Percentiles rank a stretch among this genome's conserved stretches.
These are phyloP conservation scores for Cepphus grylle DNA, from an alignment of 2,113 vertebrate species.

Conservation along the genomic window DNA sequence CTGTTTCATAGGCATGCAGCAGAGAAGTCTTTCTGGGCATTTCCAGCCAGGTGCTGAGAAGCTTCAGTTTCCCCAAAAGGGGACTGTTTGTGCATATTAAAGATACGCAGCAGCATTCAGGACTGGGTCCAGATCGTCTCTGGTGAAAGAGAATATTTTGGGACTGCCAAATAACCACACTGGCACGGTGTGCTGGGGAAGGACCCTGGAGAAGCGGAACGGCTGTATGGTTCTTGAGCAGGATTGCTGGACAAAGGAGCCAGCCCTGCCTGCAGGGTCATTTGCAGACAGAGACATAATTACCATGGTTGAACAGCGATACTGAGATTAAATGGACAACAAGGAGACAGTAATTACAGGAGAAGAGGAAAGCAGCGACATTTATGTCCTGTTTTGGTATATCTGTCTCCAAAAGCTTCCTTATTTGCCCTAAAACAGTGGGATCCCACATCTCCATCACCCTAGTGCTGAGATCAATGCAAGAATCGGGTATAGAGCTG, in stretches of 20 bases:
- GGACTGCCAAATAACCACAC: background rate
- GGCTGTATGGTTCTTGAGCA: fast-evolving
- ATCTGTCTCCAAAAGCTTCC: background rate
- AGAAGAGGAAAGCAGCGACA: background rate
- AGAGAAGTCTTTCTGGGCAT: background rate
- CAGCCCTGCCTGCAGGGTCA: background rate
- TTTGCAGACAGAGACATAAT: background rate
- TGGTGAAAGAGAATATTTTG: background rate
- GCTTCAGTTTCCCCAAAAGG: background rate
- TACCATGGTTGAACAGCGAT: background rate
- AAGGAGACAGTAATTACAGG: background rate
- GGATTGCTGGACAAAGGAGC: background rate
- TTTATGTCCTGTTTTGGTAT: background rate
- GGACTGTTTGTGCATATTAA: background rate
- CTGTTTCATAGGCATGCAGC: background rate
- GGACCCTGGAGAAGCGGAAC: fast-evolving
- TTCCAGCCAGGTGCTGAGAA: background rate
- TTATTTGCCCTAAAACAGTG: background rate
- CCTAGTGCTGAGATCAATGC: background rate
- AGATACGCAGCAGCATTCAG: background rate
- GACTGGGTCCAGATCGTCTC: background rate
- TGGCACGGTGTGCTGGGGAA: background rate
- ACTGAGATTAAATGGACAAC: background rate
- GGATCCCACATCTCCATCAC: background rate
- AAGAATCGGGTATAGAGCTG: background rate